A percentile compares a stretch with the other conserved stretches of the same genome.
phyloP scores from a whole-genome alignment of 2,888 invertebrate genomes.

The Pyrrhosoma nymphula region DNA sequence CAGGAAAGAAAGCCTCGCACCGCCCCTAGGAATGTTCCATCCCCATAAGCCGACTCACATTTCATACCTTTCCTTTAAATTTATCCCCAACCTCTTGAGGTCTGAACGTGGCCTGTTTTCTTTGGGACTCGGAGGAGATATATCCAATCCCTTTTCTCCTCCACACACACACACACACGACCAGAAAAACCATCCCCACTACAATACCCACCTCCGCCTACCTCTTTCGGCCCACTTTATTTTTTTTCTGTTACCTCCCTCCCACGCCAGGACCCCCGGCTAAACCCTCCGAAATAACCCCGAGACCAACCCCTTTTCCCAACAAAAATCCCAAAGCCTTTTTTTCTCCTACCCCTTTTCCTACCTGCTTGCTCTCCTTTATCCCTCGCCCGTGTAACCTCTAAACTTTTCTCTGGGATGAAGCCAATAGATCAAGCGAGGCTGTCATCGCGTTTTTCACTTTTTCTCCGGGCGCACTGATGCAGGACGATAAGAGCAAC shows the following conservation, averaged over 20 bases:
- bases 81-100: conserved; percentile 59
- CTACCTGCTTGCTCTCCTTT: conserved; percentile 35
- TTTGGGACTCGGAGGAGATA: conserved; percentile 23
- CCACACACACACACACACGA: not conserved
- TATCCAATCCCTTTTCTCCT: conserved; percentile 16
- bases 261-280: not conserved
- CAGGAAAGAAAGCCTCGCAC: not conserved
- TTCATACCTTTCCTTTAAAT: conserved; percentile 57
- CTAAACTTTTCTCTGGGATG: conserved; percentile 46
- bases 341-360: not conserved
- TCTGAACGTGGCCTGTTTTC: conserved; percentile 51
- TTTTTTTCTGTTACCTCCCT: not conserved
- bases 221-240: not conserved
- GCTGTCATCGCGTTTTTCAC: conserved; percentile 62
- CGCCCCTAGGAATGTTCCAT: not conserved
- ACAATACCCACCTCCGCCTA: not conserved
- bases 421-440: conserved; percentile 61
- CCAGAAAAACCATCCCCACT: not conserved
- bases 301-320: not conserved
- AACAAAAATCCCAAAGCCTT: not conserved
- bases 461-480: conserved; percentile 32
- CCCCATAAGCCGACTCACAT: not conserved
- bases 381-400: conserved; percentile 16
- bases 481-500: conserved; percentile 50
- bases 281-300: not conserved